Conservation (phyloP, 2,888 invertebrate species). For the Ophion slaviceki region DNA sequence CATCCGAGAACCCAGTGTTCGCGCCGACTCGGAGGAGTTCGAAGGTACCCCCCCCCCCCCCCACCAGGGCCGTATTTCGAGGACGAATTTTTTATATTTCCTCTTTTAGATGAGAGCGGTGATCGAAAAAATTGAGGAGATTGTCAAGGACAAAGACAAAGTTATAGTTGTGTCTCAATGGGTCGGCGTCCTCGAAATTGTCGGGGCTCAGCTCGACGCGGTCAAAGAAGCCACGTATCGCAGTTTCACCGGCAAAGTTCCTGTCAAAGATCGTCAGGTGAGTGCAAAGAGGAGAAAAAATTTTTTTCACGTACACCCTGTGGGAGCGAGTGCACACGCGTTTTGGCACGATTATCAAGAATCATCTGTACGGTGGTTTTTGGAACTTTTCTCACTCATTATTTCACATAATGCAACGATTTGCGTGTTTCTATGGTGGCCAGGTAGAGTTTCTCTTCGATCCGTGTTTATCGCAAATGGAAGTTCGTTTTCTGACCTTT, state of each 20-base stretch:
- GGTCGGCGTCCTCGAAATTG: conserved; percentile 91
- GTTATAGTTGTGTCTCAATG: conserved; percentile 96
- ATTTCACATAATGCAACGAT: no score
- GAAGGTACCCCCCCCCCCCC: conserved; percentile 83
- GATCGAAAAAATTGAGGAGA: conserved; percentile 85
- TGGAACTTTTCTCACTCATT: not conserved
- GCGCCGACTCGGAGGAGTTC: conserved; percentile 86
- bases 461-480: not conserved
- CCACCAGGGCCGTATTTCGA: not conserved
- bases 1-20: conserved; percentile 90
- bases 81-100: not conserved
- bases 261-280: conserved; percentile 88
- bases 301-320: conserved; percentile 14
- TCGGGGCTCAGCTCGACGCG: conserved; percentile 87
- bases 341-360: not conserved
- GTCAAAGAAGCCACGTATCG: conserved; percentile 85
- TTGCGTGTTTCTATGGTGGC: not conserved
- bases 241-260: conserved; percentile 90
- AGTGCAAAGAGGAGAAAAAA: conserved; percentile 15
- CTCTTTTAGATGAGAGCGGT: conserved; percentile 84
- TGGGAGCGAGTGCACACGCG: not conserved
- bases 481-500: not conserved
- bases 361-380: not conserved
- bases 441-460: not conserved
- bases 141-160: conserved; percentile 86